Base-by-base conservation (phyloP, 1,140 invertebrate species). In the Bathynomus jamesi region DNA sequence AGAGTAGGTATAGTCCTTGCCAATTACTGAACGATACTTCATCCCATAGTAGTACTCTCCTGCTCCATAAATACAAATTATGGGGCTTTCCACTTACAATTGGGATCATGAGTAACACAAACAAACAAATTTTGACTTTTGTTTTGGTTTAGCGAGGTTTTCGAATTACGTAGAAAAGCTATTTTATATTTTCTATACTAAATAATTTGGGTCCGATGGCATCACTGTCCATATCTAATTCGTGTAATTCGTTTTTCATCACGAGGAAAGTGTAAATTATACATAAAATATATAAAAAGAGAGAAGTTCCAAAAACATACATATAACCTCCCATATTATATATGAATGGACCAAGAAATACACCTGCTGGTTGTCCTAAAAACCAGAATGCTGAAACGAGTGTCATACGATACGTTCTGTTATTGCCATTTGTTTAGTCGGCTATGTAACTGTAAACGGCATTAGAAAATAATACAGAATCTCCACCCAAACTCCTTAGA, bases 361-460 rank as follows among this genome's bases (percentile, higher is more conserved):
- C 65, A 2, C 70, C 70, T 28, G 28, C 32, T 3, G 70, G 70
- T 13, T 53, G 13, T 28, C 70, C 63, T 4, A 71, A 8, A 28
- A 40, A 24, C 62, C 62, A 24, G 4, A 71, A 17, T 11, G 29
- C 62, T 3, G 32, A 46, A 61, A 71, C 65, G 5, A 71, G 0
- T 0, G 69, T 32, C 24, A 71, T 29, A 17, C 69, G 69, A n/a
- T 27, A 11, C 3, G 62, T 71, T 46, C 62, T 32, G 13, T n/a
- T 21, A 13, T 64, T 17, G 0, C 17, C 7, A 27, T 8, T 28
- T 11, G 70, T 46, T n/a, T 53, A 53, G 40, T 71, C 70, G 3
- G 64, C 64, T 28, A 71, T 66, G 63, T 60, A 71, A 40, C 70
- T 71, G 63, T 71, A 71, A 10, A 53, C 63, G 25, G 70, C 70